These are phyloP conservation scores for Paramisgurnus dabryanus DNA, from an alignment of 2,113 vertebrate species.

Conservation along the genomic window DNA sequence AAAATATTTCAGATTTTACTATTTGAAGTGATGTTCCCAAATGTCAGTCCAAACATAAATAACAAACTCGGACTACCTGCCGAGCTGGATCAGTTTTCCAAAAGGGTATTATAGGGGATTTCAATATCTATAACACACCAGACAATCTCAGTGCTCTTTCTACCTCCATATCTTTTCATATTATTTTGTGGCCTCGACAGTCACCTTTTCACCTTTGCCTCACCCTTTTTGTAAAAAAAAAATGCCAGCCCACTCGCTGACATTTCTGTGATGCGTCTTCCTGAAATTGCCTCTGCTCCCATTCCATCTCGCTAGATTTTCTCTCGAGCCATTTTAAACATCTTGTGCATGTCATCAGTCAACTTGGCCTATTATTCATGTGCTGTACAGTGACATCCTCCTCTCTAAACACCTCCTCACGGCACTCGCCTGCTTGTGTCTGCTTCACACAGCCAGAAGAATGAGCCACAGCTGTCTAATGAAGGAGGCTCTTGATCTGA, in stretches of 20 bases:
- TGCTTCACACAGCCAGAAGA: background rate
- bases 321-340: slow-evolving; percentile 38
- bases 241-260: background rate
- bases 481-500: slow-evolving; percentile 44
- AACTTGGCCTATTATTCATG: slow-evolving; percentile 58
- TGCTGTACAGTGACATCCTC: slow-evolving; percentile 23
- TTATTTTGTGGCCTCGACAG: background rate
- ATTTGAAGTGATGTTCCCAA: slow-evolving; percentile 49
- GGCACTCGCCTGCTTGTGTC: slow-evolving; percentile 19
- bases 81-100: slow-evolving; percentile 53
- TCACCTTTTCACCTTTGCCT: slow-evolving; percentile 7
- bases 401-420: slow-evolving; percentile 19
- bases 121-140: slow-evolving; percentile 16
- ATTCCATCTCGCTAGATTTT: background rate
- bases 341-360: slow-evolving; percentile 55
- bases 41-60: slow-evolving; percentile 29
- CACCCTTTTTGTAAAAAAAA: background rate
- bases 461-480: background rate
- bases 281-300: background rate
- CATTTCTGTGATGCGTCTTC: background rate
- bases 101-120: slow-evolving; percentile 33
- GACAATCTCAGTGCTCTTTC: background rate
- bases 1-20: slow-evolving; percentile 52
- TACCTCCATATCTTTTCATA: background rate
- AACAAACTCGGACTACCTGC: slow-evolving; percentile 3